Conservation (phyloP, 2,888 invertebrate genomes). For the Dolichopus griseipennis region DNA sequence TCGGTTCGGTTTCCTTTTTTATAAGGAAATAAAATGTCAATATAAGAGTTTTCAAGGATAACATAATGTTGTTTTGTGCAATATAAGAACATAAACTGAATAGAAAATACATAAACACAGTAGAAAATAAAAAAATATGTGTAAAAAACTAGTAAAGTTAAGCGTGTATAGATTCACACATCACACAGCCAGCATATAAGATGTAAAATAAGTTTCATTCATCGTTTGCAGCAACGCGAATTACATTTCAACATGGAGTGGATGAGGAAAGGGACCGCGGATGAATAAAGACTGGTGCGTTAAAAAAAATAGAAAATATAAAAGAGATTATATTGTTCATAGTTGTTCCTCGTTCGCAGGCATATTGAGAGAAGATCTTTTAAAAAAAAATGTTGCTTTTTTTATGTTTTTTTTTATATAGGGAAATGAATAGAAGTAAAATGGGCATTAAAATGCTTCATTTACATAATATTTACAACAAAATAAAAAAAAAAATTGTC, state of each 20-base stretch:
- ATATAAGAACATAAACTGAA: not conserved
- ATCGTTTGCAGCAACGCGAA: too few species aligned
- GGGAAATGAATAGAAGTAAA: not conserved
- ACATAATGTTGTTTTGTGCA: not conserved
- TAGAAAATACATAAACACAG: not conserved
- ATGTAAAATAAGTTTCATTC: not conserved
- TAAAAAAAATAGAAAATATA: too few species aligned
- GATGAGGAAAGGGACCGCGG: too few species aligned
- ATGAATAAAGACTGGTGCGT: too few species aligned
- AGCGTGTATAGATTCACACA: constrained; percentile 4
- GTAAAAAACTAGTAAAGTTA: not conserved
- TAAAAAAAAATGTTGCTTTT: not conserved
- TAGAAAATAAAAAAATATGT: not conserved
- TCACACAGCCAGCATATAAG: not conserved
- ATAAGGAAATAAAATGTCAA: not conserved
- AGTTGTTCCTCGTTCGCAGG: too few species aligned
- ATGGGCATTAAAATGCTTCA: not conserved
- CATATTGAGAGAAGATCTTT: not conserved
- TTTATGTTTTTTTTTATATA: not conserved
- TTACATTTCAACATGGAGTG: too few species aligned
- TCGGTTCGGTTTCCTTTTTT: not conserved
- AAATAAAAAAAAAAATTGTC: not conserved
- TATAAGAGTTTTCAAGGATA: not conserved
- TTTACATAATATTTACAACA: not conserved
- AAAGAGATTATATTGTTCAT: too few species aligned